These are phyloP conservation scores for Anthophora plumipes DNA, from an alignment of 2,888 invertebrate genomes.

Conservation along the genomic window DNA sequence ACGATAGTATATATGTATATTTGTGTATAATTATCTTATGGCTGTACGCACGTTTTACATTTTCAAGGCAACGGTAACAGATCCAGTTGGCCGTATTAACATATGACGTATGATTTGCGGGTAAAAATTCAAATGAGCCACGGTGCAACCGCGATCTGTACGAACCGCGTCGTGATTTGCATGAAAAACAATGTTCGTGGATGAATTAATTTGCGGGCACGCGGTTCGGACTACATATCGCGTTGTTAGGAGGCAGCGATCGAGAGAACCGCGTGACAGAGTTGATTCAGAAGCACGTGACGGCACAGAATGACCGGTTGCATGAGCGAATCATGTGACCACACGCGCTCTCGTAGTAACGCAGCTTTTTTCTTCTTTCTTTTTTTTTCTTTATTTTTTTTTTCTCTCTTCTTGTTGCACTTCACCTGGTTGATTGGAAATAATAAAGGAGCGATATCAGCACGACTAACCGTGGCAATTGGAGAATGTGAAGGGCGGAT, in stretches of 20 bases:
- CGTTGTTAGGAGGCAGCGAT: not conserved
- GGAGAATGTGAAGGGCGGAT: conserved; percentile 6
- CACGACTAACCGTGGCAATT: not conserved
- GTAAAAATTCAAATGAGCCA: conserved; percentile 9
- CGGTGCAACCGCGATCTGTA: not conserved
- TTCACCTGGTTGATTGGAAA: not conserved
- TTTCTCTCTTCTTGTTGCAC: not conserved
- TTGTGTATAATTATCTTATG: too few relatives aligned
- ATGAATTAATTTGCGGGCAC: conserved; percentile 37
- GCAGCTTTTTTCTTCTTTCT: conserved; percentile 15
- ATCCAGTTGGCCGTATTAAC: conserved; percentile 4
- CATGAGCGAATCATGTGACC: conserved; percentile 59
- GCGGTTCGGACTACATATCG: conserved; percentile 6
- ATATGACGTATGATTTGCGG: conserved; percentile 26
- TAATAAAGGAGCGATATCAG: conserved; percentile 1
- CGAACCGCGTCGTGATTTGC: conserved; percentile 38
- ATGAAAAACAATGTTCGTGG: conserved; percentile 47
- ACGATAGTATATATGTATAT: too few relatives aligned
- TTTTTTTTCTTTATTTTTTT: not conserved
- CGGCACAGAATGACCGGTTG: conserved; percentile 49
- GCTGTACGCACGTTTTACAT: not conserved
- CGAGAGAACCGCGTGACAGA: conserved; percentile 52
- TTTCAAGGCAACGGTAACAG: conserved; percentile 37
- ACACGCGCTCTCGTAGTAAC: conserved; percentile 19
- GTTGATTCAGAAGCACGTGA: conserved; percentile 62